phyloP scores from a whole-genome alignment of 2,888 invertebrate genomes.

The Andrena praecox region DNA sequence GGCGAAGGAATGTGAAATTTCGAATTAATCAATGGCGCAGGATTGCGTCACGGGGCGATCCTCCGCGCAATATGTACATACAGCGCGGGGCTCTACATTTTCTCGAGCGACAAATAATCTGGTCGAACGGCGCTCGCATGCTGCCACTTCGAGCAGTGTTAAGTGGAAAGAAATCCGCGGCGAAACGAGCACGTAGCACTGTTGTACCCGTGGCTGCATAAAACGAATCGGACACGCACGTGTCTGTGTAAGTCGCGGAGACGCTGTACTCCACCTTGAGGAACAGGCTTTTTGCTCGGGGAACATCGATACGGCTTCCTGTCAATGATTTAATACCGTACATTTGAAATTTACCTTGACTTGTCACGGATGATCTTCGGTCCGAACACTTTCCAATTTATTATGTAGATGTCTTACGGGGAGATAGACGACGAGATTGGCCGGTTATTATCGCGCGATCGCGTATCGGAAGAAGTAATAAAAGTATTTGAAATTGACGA shows the following conservation, averaged over 20 bases:
- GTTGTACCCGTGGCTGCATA: constrained; percentile 20
- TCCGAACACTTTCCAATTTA: too few relatives aligned
- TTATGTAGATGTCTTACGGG: too few relatives aligned
- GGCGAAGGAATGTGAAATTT: constrained; percentile 38
- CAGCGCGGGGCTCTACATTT: neutral
- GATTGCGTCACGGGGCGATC: constrained; percentile 32
- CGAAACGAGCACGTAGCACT: constrained; percentile 30
- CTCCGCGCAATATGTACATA: neutral
- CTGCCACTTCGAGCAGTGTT: constrained; percentile 36
- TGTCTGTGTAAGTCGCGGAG: constrained; percentile 9
- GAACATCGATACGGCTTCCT: neutral
- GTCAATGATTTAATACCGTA: constrained; percentile 2
- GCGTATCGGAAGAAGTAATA: too few relatives aligned
- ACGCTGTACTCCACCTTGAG: neutral
- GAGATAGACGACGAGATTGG: too few relatives aligned
- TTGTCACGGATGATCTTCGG: too few relatives aligned
- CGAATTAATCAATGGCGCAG: neutral
- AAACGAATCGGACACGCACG: constrained; percentile 49
- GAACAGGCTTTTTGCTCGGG: neutral
- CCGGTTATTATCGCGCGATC: too few relatives aligned
- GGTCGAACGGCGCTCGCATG: constrained; percentile 26
- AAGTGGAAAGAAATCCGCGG: constrained; percentile 55
- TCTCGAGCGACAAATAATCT: constrained; percentile 24
- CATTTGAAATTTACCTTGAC: neutral
- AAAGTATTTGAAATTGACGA: too few relatives aligned